Evolutionary conservation across 2,888 invertebrate genomes (phyloP).

Genomic region (Heterodera filipjevi): DNA sequence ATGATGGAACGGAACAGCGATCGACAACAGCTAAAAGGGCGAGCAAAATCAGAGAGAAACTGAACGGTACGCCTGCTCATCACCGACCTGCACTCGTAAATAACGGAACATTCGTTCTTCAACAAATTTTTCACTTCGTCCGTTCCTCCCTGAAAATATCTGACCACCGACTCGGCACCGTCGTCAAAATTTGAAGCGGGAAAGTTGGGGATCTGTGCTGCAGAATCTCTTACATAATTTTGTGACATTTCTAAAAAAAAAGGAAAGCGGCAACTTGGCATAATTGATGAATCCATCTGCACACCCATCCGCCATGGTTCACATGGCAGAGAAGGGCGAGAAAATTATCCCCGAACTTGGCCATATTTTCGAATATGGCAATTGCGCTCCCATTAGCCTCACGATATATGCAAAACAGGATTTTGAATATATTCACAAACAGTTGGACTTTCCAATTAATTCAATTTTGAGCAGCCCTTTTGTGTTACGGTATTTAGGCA

Average conservation of each 20-base stretch:
- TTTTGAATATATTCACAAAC: too few species aligned
- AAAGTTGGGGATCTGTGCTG: constrained; percentile 31
- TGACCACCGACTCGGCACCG: constrained; percentile 38
- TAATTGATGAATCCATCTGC: too few species aligned
- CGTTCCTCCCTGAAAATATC: constrained; percentile 41
- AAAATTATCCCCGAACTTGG: too few species aligned
- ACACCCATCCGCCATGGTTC: too few species aligned
- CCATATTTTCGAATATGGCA: too few species aligned
- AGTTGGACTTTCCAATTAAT: too few species aligned
- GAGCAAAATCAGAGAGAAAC: constrained; percentile 21
- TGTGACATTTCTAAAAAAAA: constrained; percentile 28
- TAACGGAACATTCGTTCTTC: constrained; percentile 45
- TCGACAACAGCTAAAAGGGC: constrained; percentile 39
- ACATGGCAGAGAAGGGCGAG: too few species aligned
- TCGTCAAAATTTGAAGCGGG: constrained; percentile 14
- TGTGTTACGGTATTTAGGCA: too few species aligned
- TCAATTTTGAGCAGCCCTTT: too few species aligned
- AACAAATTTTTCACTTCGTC: constrained; percentile 46
- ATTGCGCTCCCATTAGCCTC: too few species aligned
- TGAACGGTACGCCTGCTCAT: neutral
- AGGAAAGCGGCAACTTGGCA: too few species aligned
- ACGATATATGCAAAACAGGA: too few species aligned
- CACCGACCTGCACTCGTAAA: constrained; percentile 50
- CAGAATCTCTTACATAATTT: constrained; percentile 33
- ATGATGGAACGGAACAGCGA: constrained; percentile 45